A percentile compares a stretch with the other conserved stretches of the same genome.
These are phyloP conservation scores for Buceros bicornis DNA, from an alignment of 2,797 vertebrate species.

Conservation along the genomic window DNA sequence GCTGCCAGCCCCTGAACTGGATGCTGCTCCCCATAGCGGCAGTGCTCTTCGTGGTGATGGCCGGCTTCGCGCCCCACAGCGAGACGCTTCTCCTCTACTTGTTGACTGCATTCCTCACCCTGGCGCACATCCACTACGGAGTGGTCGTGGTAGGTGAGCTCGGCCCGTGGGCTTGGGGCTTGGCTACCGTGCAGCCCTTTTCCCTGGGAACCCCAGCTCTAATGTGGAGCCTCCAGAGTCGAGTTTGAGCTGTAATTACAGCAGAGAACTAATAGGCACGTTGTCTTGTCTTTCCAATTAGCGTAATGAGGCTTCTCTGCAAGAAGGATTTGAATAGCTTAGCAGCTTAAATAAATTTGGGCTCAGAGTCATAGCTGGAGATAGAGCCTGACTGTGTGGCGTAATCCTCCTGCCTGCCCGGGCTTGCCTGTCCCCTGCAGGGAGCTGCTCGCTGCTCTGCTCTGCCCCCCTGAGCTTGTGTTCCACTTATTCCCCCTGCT, in stretches of 20 bases:
- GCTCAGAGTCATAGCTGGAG: background rate
- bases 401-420: background rate
- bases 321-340: constrained; percentile 48
- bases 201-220: background rate
- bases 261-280: background rate
- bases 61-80: constrained; percentile 59
- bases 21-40: constrained; percentile 88
- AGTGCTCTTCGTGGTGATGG: constrained; percentile 81
- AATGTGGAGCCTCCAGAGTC: background rate
- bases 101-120: constrained; percentile 85
- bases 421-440: background rate
- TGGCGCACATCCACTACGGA: constrained; percentile 94
- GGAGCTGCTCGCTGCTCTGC: background rate
- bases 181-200: background rate
- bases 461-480: background rate
- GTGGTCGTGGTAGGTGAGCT: constrained; percentile 91
- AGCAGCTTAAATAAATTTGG: constrained; percentile 61
- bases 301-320: constrained; percentile 27
- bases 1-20: constrained; percentile 92
- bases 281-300: constrained; percentile 42
- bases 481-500: background rate
- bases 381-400: background rate
- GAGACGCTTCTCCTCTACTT: constrained; percentile 86
- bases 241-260: constrained; percentile 23
- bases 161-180: accelerated